Evolutionary conservation across 2,113 vertebrate genomes (phyloP).

Genomic region (Clarias batrachus): DNA sequence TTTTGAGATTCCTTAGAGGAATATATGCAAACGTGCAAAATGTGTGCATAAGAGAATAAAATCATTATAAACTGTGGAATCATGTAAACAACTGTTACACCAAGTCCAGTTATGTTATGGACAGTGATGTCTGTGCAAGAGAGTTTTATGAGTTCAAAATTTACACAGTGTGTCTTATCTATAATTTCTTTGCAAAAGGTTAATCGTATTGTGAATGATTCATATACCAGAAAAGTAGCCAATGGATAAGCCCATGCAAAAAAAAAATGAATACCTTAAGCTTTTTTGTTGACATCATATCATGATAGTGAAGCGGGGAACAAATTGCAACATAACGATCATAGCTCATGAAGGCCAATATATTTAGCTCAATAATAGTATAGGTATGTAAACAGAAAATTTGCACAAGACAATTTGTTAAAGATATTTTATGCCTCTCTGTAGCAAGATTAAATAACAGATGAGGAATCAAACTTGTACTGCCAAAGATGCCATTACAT

Average conservation of each 20-base stretch:
- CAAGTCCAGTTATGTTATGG: constrained; percentile 49
- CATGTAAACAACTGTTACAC: constrained; percentile 30
- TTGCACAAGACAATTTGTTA: constrained; percentile 55
- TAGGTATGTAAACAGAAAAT: constrained; percentile 60
- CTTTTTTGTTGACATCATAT: constrained; percentile 56
- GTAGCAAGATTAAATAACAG: constrained; percentile 51
- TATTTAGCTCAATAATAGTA: constrained; percentile 59
- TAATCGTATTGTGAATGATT: constrained; percentile 55
- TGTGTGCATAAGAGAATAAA: constrained; percentile 61
- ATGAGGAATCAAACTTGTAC: constrained; percentile 55
- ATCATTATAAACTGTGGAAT: constrained; percentile 58
- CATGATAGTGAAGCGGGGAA: constrained; percentile 59
- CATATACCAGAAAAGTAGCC: constrained; percentile 50
- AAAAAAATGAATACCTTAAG: constrained; percentile 49
- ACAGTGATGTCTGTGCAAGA: constrained; percentile 55
- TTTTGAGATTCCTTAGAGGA: constrained; percentile 51
- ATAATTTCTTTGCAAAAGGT: constrained; percentile 54
- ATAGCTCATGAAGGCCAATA: constrained; percentile 64
- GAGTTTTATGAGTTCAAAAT: constrained; percentile 59
- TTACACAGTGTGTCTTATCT: constrained; percentile 54
- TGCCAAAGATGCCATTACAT: constrained; percentile 62
- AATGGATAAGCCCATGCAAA: constrained; percentile 59
- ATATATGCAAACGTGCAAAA: constrained; percentile 57
- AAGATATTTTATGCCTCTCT: constrained; percentile 49
- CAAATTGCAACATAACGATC: constrained; percentile 66